Conservation (phyloP, 2,888 invertebrate genomes). For the Noctua comes region DNA sequence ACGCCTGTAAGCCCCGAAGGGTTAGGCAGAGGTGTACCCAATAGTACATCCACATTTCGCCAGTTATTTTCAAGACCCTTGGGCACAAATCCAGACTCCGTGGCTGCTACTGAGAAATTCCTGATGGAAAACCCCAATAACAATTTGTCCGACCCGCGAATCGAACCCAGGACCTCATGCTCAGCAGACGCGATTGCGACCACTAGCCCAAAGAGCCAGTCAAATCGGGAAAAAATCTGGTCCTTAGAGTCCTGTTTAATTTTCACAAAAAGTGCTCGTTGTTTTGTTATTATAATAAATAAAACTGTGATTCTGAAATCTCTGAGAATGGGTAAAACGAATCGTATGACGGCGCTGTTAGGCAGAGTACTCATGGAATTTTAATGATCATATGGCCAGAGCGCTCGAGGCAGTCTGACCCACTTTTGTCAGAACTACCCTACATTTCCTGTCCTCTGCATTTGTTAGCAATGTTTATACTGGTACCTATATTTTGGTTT, state of each 20-base stretch:
- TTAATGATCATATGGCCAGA: constrained; percentile 61
- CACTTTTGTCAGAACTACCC: constrained; percentile 52
- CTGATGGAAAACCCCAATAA: too few species aligned
- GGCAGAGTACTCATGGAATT: constrained; percentile 57
- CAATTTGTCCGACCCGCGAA: too few species aligned
- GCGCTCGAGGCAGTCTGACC: constrained; percentile 55
- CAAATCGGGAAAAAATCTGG: neutral
- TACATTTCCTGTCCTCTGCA: constrained; percentile 29
- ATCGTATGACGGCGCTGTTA: constrained; percentile 38
- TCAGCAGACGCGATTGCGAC: too few species aligned
- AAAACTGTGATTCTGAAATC: constrained; percentile 33
- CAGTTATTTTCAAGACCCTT: too few species aligned
- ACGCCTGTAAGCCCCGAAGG: too few species aligned
- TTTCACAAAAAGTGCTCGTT: neutral
- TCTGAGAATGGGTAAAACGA: constrained; percentile 21
- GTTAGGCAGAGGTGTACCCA: too few species aligned
- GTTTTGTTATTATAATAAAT: constrained; percentile 22
- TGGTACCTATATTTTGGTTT: neutral
- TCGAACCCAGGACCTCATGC: too few species aligned
- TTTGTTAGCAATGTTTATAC: constrained; percentile 42
- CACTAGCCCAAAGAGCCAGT: too few species aligned
- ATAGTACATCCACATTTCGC: too few species aligned
- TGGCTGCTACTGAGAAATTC: too few species aligned
- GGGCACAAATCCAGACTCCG: too few species aligned
- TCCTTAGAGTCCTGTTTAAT: neutral